A percentile compares a stretch with the other conserved stretches of the same genome.
phyloP scores from a whole-genome alignment of 2,113 vertebrate genomes.

The Sinocyclocheilus grahami region DNA sequence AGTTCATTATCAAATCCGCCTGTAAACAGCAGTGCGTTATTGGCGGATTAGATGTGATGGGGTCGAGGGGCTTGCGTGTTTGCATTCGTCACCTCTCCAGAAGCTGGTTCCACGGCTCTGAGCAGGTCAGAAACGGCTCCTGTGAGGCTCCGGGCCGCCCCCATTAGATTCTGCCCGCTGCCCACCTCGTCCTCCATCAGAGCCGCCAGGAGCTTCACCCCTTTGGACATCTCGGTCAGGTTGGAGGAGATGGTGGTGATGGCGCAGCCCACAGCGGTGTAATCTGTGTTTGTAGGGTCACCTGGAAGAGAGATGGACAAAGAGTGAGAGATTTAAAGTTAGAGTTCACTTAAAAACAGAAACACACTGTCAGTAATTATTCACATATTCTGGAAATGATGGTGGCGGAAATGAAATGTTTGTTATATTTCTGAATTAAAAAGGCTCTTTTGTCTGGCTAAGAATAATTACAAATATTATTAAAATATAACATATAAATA shows the following conservation, averaged over 20 bases:
- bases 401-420: too few relatives aligned
- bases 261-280: constrained; percentile 96
- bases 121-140: constrained; percentile 93
- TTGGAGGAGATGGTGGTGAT: constrained; percentile 99
- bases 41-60: constrained; percentile 37
- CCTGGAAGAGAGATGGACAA: constrained; percentile 71
- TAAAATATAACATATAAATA: too few relatives aligned
- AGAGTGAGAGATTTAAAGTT: too few relatives aligned
- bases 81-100: constrained; percentile 83
- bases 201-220: constrained; percentile 93
- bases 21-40: not conserved
- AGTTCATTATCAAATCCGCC: constrained; percentile 27
- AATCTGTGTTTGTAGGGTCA: constrained; percentile 94
- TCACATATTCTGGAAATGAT: not conserved
- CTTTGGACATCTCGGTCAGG: constrained; percentile 98
- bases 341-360: not conserved
- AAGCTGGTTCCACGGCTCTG: constrained; percentile 92
- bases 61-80: not conserved
- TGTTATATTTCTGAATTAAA: not conserved
- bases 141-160: constrained; percentile 90
- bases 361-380: not conserved
- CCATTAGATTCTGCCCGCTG: constrained; percentile 92
- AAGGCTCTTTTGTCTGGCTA: not conserved
- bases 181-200: constrained; percentile 96
- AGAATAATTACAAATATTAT: too few relatives aligned